Evolutionary conservation across 30 jellyfish, hydroid and myxozoan genomes (phyloP).

Genomic region (Pelagia noctiluca): DNA sequence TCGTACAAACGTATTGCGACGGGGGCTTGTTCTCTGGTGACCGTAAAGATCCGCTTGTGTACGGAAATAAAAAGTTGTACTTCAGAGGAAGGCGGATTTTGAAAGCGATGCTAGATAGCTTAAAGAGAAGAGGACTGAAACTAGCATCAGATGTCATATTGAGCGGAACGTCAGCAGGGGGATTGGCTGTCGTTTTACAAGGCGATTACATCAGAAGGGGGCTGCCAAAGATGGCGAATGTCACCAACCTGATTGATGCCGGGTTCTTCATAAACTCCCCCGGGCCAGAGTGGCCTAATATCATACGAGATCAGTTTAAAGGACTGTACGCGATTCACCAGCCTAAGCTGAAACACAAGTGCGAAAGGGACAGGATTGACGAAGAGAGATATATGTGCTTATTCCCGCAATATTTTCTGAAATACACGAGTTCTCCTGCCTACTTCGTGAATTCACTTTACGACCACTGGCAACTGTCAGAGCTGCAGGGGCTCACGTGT

Average conservation of each 20-base stretch:
- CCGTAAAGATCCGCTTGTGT: conserved; percentile 71
- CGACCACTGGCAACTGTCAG: conserved; percentile 98
- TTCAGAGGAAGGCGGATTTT: conserved; percentile 85
- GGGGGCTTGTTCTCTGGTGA: conserved; percentile 96
- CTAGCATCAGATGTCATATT: conserved; percentile 78
- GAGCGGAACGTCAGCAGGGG: conserved; percentile 99
- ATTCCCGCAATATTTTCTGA: conserved; percentile 77
- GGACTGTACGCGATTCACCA: conserved; percentile 73
- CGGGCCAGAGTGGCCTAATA: conserved; percentile 53
- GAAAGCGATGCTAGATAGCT: conserved; percentile 70
- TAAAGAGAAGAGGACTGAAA: conserved; percentile 43
- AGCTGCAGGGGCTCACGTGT: conserved; percentile 81
- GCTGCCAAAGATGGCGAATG: conserved; percentile 80
- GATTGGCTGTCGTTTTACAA: conserved; percentile 88
- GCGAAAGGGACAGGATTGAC: conserved; percentile 44
- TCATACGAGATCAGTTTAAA: conserved; percentile 76
- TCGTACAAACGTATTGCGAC: conserved; percentile 90
- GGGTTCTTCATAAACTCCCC: conserved; percentile 83
- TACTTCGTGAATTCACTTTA: conserved; percentile 85
- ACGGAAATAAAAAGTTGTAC: conserved; percentile 67
- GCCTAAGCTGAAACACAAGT: conserved; percentile 64
- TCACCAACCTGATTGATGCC: conserved; percentile 90
- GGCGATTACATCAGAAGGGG: conserved; percentile 78
- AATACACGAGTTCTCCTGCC: conserved; percentile 60
- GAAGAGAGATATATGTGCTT: conserved; percentile 64